Evolutionary conservation across 2,888 invertebrate genomes (phyloP), one percentile per base, ranked within the genome.

Genomic region (Opisthograptis luteolata): DNA sequence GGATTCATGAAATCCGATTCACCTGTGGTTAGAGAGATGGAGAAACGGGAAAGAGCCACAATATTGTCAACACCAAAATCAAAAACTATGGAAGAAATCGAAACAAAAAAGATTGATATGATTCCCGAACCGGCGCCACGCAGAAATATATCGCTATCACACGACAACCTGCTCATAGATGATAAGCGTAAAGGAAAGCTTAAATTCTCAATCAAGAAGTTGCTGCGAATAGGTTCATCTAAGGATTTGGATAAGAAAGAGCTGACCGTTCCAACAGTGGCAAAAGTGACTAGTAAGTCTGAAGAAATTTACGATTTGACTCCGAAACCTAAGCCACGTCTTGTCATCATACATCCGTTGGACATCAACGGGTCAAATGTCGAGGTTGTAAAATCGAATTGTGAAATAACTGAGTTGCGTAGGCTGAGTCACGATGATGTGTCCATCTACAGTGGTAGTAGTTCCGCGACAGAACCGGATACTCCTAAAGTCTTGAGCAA

Each of bases 271-370:
- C 75, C 86, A 8, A 68, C 83, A 25, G 75, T 85, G 2, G 68
- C 84, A 8, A 93, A 93, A 54, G 80, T 92, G 30, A 89, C 92
- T 0, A 80, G 82, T 32, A 92, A 91, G 69, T 70, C 75, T 36
- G 93, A 93, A 56, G 93, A 93, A 53, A 86, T 92, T 20, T 87
- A 84, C 46, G 92, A 92, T 30, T 81, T 91, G 36, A 91, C 92
- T 12, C 93, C 93, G 4, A 92, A 93, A 67, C 92, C 93, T 3
- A 95, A 95, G 70, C 95, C 95, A 1, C 92, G 96, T 9, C 89
- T 96, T 14, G 96, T 97, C 52, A 97, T 97, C 62, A 96, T 97
- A 55, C 97, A 97, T 91, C 97, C 97, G 8, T 90, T 96, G 64
- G 97, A 97, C 70, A 92, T 97, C 51, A 96, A 96, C 77, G 95